Evolutionary conservation across 2,888 invertebrate species (phyloP).

Genomic region (Blomia tropicalis): DNA sequence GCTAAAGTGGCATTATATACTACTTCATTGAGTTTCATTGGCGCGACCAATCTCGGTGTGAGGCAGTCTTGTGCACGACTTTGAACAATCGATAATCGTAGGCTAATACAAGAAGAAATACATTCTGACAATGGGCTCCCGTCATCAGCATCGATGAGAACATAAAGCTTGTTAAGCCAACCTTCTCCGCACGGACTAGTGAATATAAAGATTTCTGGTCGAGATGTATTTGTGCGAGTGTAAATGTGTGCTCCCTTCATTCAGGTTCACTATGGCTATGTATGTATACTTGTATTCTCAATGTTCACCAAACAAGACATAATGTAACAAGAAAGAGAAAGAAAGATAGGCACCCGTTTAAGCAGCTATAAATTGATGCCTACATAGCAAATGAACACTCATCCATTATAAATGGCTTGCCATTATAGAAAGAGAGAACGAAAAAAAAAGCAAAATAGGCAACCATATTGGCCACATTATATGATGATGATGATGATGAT

Average conservation of each 20-base stretch:
- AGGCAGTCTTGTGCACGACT: conserved; percentile 13
- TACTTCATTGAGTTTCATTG: too few relatives aligned
- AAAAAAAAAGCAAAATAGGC: too few relatives aligned
- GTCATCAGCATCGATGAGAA: conserved; percentile 4
- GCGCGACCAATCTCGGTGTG: neutral
- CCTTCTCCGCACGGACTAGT: conserved; percentile 4
- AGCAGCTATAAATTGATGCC: conserved; percentile 14
- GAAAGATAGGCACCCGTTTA: neutral
- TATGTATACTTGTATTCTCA: too few relatives aligned
- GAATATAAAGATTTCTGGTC: too few relatives aligned
- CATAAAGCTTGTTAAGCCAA: conserved; percentile 11
- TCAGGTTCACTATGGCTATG: too few relatives aligned
- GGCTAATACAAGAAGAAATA: neutral
- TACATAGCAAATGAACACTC: too few relatives aligned
- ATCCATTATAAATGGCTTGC: conserved; percentile 8
- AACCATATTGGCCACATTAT: too few relatives aligned
- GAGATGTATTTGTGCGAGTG: neutral
- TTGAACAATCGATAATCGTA: conserved; percentile 7
- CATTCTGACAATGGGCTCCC: neutral
- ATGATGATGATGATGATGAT: too few relatives aligned
- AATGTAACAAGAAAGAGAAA: neutral
- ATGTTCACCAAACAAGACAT: too few relatives aligned
- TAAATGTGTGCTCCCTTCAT: neutral
- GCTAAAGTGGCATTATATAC: too few relatives aligned
- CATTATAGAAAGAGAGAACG: too few relatives aligned